Conservation (phyloP, 2,888 invertebrate genomes). For the Aspidapion aeneum region DNA sequence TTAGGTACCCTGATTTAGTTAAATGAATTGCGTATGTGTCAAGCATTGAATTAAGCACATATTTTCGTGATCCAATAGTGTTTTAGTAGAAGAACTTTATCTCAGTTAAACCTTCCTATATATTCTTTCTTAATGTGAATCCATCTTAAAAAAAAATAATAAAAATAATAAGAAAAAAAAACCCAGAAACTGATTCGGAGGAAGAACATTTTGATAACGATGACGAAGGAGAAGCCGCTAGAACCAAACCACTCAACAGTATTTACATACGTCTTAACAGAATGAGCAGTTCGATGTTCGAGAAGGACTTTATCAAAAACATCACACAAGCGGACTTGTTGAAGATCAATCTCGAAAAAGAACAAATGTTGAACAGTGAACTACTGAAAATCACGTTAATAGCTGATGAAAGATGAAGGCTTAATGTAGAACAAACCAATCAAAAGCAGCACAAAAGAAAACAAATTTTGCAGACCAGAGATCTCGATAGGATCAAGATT, state of each 20-base stretch:
- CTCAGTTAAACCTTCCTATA: too few relatives aligned
- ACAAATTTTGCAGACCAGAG: constrained; percentile 16
- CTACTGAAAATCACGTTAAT: constrained; percentile 8
- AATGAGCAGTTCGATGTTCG: background rate
- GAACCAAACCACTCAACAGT: constrained; percentile 1
- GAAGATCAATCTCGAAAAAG: constrained; percentile 4
- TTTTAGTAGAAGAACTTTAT: too few relatives aligned
- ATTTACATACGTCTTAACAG: background rate
- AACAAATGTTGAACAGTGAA: constrained; percentile 4
- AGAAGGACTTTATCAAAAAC: constrained; percentile 23
- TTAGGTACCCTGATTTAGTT: too few relatives aligned
- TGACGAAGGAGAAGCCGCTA: too few relatives aligned
- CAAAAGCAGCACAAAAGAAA: constrained; percentile 17
- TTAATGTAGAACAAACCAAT: background rate
- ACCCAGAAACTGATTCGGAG: too few relatives aligned
- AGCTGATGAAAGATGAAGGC: constrained; percentile 6
- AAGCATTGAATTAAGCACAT: too few relatives aligned
- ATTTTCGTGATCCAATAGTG: too few relatives aligned
- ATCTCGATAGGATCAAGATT: constrained; percentile 2
- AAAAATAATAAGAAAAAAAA: too few relatives aligned
- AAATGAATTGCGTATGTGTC: too few relatives aligned
- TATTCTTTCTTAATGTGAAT: too few relatives aligned
- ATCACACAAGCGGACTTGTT: constrained; percentile 23
- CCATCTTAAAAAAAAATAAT: too few relatives aligned
- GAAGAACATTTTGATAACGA: too few relatives aligned